Percentiles rank a stretch among this genome's conserved stretches.
Evolutionary conservation across 2,113 vertebrate genomes (phyloP).

Genomic region (Thalassoma bifasciatum): DNA sequence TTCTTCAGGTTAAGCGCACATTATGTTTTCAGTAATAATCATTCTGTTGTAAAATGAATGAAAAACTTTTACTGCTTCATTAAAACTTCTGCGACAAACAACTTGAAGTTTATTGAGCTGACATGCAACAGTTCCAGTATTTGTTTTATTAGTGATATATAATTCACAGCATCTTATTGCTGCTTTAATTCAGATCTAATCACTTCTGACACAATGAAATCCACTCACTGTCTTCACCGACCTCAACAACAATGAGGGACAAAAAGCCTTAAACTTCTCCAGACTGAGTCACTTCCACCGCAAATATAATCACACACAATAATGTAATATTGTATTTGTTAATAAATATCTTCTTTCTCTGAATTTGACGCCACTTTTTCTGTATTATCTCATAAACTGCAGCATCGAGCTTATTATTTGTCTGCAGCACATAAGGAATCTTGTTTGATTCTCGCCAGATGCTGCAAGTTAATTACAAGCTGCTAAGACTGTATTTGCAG

Average conservation of each 20-base stretch:
- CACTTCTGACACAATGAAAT: slow-evolving; percentile 24
- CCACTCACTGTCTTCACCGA: slow-evolving; percentile 8
- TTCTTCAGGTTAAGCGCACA: too few relatives aligned
- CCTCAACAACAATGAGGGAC: not conserved
- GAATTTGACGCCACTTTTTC: not conserved
- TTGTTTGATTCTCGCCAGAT: slow-evolving; percentile 6
- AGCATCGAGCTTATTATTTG: not conserved
- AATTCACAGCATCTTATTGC: too few relatives aligned
- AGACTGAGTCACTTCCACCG: not conserved
- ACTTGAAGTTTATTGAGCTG: too few relatives aligned
- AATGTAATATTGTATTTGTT: not conserved
- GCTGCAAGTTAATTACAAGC: slow-evolving; percentile 4
- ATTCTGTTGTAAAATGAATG: too few relatives aligned
- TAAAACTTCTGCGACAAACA: too few relatives aligned
- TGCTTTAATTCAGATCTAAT: too few relatives aligned
- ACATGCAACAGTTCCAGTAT: too few relatives aligned
- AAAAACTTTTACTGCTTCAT: too few relatives aligned
- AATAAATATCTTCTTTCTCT: not conserved
- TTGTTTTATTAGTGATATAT: too few relatives aligned
- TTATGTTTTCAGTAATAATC: too few relatives aligned
- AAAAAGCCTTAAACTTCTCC: not conserved
- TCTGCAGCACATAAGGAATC: not conserved
- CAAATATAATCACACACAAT: not conserved
- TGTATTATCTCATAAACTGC: not conserved
- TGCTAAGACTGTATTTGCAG: too few relatives aligned